Conservation (phyloP, 2,888 invertebrate species). For the Folsomia candida region DNA sequence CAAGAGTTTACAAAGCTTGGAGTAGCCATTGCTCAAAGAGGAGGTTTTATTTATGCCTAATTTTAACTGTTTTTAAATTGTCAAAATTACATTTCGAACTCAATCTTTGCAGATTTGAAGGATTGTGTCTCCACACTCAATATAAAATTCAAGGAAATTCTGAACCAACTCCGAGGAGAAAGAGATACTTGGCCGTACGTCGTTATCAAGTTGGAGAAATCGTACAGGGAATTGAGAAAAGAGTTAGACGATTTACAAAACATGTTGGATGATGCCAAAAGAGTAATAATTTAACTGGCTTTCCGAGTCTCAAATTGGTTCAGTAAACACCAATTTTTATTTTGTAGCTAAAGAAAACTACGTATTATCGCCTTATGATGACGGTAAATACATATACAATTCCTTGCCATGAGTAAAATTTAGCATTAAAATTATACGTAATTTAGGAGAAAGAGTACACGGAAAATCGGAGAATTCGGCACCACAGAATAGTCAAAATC, state of each 20-base stretch:
- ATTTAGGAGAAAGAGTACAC: slow-evolving; percentile 20
- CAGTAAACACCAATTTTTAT: neutral
- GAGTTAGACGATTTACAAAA: slow-evolving; percentile 17
- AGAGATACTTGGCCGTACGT: slow-evolving; percentile 22
- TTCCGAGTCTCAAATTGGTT: neutral
- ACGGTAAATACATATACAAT: no score
- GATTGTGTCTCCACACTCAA: slow-evolving; percentile 13
- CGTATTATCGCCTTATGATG: slow-evolving; percentile 17
- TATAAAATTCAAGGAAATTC: slow-evolving; percentile 20
- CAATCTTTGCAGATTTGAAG: slow-evolving; percentile 10
- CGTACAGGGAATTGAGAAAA: neutral
- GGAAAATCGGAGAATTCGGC: slow-evolving; percentile 13
- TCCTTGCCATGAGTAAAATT: no score
- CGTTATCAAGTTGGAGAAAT: slow-evolving; percentile 7
- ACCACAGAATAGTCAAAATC: slow-evolving; percentile 11
- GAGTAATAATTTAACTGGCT: slow-evolving; percentile 9
- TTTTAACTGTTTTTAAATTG: no score
- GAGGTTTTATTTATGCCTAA: slow-evolving; percentile 7
- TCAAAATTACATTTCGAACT: no score
- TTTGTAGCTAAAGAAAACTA: slow-evolving; percentile 16
- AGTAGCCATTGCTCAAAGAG: slow-evolving; percentile 15
- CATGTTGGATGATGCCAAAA: slow-evolving; percentile 25
- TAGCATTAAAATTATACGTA: no score
- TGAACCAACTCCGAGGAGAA: slow-evolving; percentile 5
- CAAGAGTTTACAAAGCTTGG: neutral